Evolutionary conservation across 1,140 invertebrate species (phyloP).

Genomic region (Neotoxoptera formosana): DNA sequence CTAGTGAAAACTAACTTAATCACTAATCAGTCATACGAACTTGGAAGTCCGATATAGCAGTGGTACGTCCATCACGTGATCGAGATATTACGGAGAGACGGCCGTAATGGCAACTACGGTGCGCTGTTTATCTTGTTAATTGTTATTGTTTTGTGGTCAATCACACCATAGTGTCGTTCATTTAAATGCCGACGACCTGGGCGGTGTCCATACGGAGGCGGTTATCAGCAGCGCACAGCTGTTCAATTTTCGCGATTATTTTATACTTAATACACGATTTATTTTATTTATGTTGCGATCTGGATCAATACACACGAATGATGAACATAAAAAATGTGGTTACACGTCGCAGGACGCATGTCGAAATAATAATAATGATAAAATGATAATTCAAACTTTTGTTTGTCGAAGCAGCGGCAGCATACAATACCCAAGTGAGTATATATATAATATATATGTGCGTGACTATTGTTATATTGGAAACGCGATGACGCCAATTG

Average conservation of each 20-base stretch:
- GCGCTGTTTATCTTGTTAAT: not conserved
- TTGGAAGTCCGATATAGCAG: not conserved
- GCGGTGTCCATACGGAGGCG: not conserved
- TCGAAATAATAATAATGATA: conserved; percentile 40
- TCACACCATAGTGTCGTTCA: not conserved
- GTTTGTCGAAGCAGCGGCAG: not conserved
- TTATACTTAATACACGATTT: not conserved
- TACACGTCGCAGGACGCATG: not conserved
- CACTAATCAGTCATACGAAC: not conserved
- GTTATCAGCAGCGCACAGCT: not conserved
- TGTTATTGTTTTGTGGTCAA: not conserved
- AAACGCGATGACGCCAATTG: conserved; percentile 44
- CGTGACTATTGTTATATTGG: conserved; percentile 37
- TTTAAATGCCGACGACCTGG: conserved; percentile 19
- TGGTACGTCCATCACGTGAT: not conserved
- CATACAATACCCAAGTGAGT: not conserved
- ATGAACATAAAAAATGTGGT: not conserved
- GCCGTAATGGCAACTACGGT: not conserved
- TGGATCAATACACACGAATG: not conserved
- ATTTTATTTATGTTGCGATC: not conserved
- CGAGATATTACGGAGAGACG: no score
- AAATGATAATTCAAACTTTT: conserved; percentile 45
- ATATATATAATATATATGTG: not conserved
- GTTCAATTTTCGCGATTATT: conserved; percentile 7
- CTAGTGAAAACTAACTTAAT: not conserved